A percentile compares a stretch with the other conserved stretches of the same genome.
phyloP scores from a whole-genome alignment of 2,797 vertebrate genomes.

The Oreortyx pictus region DNA sequence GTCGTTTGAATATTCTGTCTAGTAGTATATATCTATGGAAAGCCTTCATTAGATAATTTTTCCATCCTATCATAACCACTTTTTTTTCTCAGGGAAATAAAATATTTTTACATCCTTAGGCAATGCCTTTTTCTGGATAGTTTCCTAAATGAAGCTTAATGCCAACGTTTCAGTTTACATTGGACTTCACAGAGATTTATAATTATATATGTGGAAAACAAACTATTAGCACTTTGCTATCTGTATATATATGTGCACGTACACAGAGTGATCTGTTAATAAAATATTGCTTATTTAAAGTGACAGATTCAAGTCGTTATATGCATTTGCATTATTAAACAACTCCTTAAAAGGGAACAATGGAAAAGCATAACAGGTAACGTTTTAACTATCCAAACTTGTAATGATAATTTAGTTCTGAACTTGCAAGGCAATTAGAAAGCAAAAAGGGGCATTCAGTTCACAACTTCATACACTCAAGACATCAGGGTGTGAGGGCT shows the following conservation, averaged over 20 bases:
- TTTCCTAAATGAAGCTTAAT: constrained; percentile 50
- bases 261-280: not conserved
- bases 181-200: not conserved
- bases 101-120: constrained; percentile 54
- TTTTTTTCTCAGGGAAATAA: constrained; percentile 64
- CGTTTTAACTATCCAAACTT: not conserved
- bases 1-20: not conserved
- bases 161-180: not conserved
- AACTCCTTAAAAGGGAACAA: not conserved
- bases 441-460: not conserved
- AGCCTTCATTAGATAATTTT: constrained; percentile 70
- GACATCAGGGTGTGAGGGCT: not conserved
- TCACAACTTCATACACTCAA: not conserved
- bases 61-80: constrained; percentile 76
- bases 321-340: not conserved
- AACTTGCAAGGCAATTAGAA: not conserved
- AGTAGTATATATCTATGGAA: not conserved
- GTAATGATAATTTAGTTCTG: not conserved
- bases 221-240: not conserved
- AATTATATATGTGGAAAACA: not conserved
- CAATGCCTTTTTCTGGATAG: constrained; percentile 36
- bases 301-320: not conserved
- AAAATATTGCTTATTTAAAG: not conserved
- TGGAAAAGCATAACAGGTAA: not conserved
- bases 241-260: fast-evolving